phyloP scores from a whole-genome alignment of 2,113 vertebrate genomes.

The Sapayoa aenigma region DNA sequence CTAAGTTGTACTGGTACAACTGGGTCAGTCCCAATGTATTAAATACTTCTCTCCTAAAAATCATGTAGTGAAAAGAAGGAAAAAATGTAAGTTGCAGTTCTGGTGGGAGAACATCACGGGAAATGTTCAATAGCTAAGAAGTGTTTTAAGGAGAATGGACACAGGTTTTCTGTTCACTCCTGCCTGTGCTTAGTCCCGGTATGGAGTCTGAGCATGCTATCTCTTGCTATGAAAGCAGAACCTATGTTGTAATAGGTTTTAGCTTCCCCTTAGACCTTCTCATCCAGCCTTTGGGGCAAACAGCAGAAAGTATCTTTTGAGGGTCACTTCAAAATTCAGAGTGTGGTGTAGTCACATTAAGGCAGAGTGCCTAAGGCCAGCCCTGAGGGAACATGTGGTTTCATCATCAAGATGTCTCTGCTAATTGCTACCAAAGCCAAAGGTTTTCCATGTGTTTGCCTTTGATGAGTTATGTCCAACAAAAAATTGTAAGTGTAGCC shows the following conservation, averaged over 20 bases:
- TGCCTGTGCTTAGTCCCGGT: background rate
- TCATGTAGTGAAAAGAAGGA: background rate
- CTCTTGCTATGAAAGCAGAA: background rate
- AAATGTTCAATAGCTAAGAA: background rate
- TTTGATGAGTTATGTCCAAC: conserved; percentile 9
- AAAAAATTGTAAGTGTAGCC: background rate
- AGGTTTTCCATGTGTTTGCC: conserved; percentile 27
- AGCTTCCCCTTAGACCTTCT: background rate
- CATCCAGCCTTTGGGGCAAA: background rate
- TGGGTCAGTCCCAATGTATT: background rate
- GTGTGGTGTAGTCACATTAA: background rate
- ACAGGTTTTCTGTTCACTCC: background rate
- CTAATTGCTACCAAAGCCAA: conserved; percentile 20
- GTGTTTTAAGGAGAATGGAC: background rate
- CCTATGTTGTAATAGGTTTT: background rate
- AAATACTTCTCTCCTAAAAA: background rate
- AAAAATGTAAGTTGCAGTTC: background rate
- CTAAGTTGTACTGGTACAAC: background rate
- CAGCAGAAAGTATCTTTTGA: background rate
- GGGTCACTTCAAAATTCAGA: background rate
- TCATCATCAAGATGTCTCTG: accelerated
- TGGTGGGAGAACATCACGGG: background rate
- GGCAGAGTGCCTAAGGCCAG: background rate
- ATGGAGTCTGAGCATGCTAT: background rate
- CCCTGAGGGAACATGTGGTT: background rate